Evolutionary conservation across 1,140 invertebrate genomes (phyloP), one percentile per base, ranked within the genome.

Genomic region (Lepeophtheirus salmonis): DNA sequence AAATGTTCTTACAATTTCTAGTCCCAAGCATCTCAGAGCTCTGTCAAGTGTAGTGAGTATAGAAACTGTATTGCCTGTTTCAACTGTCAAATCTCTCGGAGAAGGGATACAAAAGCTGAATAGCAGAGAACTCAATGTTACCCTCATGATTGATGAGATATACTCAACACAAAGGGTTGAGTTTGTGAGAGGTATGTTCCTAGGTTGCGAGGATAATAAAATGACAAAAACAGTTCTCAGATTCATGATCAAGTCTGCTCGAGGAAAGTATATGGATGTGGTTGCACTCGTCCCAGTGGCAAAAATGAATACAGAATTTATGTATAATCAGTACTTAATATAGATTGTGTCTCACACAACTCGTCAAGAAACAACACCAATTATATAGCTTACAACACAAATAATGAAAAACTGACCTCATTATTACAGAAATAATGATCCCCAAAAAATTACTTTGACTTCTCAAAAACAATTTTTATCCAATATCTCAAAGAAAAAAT

Each of bases 241-340:
- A 41, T 41, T 41, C 30, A 41, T 41, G 30, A 41, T 41, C n/a
- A 41, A 41, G n/a, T 41, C 30, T 6, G 30, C 30, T 41, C 6
- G 30, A 41, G n/a, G 22, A 2, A 54, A 24, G n/a, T 24, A 54
- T 21, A 54, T 20, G 17, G 52, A 54, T 20, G 52, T 54, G n/a
- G 52, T 54, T 14, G 52, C 52, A 2, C 23, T 54, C 10, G 21
- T 54, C 17, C 52, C 52, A 4, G 52, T 54, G 2, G 3, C 17
- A 20, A 54, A 54, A 54, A 54, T 54, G 3, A 54, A 24, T 18
- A n/a, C 22, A 2, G 52, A 54, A 20, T 17, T 54, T 3, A 18
- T 54, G 2, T 24, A 20, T 4, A 2, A 23, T 16, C 52, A 54
- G 10, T 17, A 21, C 10, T n/a, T n/a, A n/a, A n/a, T n/a, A n/a